phyloP scores from a whole-genome alignment of 2,797 vertebrate genomes.

The Spheniscus humboldti region DNA sequence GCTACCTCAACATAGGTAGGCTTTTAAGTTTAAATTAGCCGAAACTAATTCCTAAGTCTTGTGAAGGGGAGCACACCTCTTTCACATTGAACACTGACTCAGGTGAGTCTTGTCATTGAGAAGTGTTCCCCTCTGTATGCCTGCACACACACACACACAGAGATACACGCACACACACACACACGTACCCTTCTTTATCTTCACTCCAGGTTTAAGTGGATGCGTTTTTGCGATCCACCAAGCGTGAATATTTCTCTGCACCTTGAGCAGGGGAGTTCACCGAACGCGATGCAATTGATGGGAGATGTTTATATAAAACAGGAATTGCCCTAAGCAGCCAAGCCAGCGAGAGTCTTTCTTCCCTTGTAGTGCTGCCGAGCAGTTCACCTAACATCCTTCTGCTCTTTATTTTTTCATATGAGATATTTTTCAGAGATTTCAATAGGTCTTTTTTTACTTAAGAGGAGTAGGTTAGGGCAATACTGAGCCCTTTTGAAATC shows the following conservation, averaged over 20 bases:
- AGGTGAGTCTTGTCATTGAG: not conserved
- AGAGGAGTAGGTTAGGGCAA: not conserved
- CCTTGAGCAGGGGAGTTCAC: not conserved
- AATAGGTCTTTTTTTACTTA: not conserved
- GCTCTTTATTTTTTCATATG: not conserved
- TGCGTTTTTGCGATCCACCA: not conserved
- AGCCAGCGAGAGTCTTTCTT: not conserved
- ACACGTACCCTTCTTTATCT: not conserved
- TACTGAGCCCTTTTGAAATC: not conserved
- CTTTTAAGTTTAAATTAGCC: not conserved
- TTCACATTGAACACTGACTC: not conserved
- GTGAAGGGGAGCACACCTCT: not conserved
- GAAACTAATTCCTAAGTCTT: not conserved
- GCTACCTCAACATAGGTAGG: not conserved
- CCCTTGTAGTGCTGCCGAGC: fast-evolving
- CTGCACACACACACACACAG: not conserved
- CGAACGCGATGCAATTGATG: fast-evolving
- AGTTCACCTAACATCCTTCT: not conserved
- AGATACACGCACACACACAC: not conserved
- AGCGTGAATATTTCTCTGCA: not conserved
- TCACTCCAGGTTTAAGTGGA: not conserved
- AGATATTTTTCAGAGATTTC: not conserved
- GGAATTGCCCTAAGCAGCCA: not conserved
- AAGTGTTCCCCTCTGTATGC: not conserved
- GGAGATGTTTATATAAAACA: slow-evolving; percentile 1